Base-by-base conservation (phyloP, 2,113 vertebrate species). In the Pimephales promelas region DNA sequence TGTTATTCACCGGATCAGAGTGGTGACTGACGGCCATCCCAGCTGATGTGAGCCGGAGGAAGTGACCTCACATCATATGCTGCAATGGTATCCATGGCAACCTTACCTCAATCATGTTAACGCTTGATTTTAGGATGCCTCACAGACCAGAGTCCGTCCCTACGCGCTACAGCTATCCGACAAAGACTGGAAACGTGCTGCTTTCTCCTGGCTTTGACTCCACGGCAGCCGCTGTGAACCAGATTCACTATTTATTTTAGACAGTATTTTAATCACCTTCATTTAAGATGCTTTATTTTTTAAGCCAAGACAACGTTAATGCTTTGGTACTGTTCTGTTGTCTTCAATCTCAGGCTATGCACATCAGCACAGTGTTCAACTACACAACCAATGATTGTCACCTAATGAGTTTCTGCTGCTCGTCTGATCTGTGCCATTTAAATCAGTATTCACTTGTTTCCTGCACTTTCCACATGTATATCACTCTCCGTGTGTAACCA, bases 311-410 rank as follows among this genome's bases (percentile, higher is more conserved):
- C 36, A 31, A 10, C 66, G 70, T 79, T 5, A 36, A 72, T 62
- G 59, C 76, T 80, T 75, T 80, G 74, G 36, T 47, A 22, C 5
- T 40, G 26, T 84, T 84, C 5, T 40, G 26, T 84, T 84, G 49
- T 77, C 82, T 79, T 86, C 71, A 70, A 75, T 13, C 59, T 70
- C 54, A 68, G 77, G 71, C 77, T 75, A 54, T 40, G 64, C 82
- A 82, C 52, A 68, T 28, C 26, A 26, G 68, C 59, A 75, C 49
- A 49, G 49, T 70, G 56, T 28, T 79, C 61, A 62, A 71, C 24
- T 31, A 49, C 47, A 52, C 13, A 73, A 40, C 31, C 2, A 47
- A 34, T 43, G 64, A 76, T 77, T 82, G 66, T 83, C 22, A 22
- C 22, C 22, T n/a, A 26, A 10, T 59, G 43, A 71, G 9, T 45